Conservation (phyloP, 2,888 invertebrate species). For the Cantharis rustica region DNA sequence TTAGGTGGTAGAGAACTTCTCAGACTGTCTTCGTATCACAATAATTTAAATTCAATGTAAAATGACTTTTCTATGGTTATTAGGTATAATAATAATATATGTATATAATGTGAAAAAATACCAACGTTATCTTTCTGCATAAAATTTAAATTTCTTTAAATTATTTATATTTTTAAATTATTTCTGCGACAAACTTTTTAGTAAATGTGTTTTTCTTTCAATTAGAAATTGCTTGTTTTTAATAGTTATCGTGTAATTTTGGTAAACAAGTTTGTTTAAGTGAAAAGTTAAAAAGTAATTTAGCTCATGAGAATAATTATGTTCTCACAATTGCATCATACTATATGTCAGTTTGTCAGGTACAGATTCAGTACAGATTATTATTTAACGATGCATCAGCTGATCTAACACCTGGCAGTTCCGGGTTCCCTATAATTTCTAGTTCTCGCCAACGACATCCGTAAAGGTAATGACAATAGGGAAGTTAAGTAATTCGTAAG, state of each 20-base stretch:
- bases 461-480: conserved; percentile 15
- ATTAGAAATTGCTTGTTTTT: background rate
- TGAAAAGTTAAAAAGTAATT: background rate
- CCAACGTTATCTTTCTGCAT: background rate
- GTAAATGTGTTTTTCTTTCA: too few species aligned
- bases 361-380: background rate
- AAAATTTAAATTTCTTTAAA: background rate
- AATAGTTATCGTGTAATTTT: background rate
- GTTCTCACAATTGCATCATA: background rate
- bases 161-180: background rate
- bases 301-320: too few species aligned
- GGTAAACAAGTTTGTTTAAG: too few species aligned
- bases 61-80: too few species aligned
- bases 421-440: conserved; percentile 25
- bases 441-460: conserved; percentile 27
- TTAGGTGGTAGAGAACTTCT: too few species aligned
- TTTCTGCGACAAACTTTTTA: too few species aligned
- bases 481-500: conserved; percentile 22
- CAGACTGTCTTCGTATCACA: too few species aligned
- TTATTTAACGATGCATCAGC: conserved; percentile 2
- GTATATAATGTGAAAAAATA: background rate
- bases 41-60: background rate
- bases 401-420: conserved; percentile 27
- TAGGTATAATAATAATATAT: background rate
- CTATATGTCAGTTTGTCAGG: background rate